phyloP scores from a whole-genome alignment of 2,113 vertebrate genomes.

The Erpornis zantholeuca region DNA sequence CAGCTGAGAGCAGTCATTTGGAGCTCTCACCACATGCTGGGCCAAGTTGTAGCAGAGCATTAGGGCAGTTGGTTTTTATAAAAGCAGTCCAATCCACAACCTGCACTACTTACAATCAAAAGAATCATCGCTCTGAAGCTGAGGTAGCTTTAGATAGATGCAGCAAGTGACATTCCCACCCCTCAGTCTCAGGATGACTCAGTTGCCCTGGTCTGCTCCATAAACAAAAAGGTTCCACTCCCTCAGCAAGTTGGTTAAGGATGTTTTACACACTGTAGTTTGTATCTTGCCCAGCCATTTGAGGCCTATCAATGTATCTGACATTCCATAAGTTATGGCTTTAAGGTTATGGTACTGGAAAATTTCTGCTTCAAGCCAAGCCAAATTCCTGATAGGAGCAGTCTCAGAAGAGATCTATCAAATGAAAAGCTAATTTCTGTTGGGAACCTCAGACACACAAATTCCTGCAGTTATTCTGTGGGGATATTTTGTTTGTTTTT shows the following conservation, averaged over 20 bases:
- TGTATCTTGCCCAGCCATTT: background rate
- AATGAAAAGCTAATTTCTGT: background rate
- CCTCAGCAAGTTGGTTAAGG: background rate
- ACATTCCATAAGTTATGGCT: rapidly evolving
- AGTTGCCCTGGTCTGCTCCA: background rate
- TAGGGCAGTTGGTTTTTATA: background rate
- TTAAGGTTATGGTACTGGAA: background rate
- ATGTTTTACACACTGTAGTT: background rate
- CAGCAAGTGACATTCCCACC: background rate
- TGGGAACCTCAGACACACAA: background rate
- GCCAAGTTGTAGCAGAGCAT: background rate
- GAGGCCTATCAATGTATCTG: background rate
- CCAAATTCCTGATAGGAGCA: background rate
- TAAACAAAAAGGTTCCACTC: background rate
- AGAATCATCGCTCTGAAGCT: background rate
- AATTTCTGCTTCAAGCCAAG: background rate
- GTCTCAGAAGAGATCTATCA: background rate
- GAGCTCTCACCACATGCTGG: background rate
- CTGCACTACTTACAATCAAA: background rate
- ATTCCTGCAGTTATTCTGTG: background rate
- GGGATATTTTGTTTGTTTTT: background rate
- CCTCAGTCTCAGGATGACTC: background rate
- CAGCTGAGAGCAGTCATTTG: background rate
- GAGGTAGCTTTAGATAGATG: background rate
- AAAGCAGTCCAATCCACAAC: background rate